A percentile compares a stretch with the other conserved stretches of the same genome.
phyloP scores from a whole-genome alignment of 2,113 vertebrate species.

The Seriola quinqueradiata region DNA sequence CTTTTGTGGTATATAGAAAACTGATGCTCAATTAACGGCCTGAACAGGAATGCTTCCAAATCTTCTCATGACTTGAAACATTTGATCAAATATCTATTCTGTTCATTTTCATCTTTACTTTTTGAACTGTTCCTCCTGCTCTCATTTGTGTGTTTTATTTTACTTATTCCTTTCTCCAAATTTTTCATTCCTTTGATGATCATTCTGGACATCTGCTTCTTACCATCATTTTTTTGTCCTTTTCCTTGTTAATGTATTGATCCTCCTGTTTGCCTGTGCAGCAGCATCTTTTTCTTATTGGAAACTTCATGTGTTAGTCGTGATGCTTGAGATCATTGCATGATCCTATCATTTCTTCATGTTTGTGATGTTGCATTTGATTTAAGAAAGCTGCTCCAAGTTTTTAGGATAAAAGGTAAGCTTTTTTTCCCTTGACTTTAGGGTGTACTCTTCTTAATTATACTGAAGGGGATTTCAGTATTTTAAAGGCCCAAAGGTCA shows the following conservation, averaged over 20 bases:
- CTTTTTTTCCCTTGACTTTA: neutral
- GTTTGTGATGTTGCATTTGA: neutral
- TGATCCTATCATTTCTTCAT: neutral
- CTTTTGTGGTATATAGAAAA: neutral
- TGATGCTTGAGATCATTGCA: neutral
- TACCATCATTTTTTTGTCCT: neutral
- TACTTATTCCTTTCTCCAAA: neutral
- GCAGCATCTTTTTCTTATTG: constrained; percentile 2
- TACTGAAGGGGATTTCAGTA: neutral
- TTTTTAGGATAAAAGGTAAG: constrained; percentile 3
- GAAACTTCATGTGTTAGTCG: constrained; percentile 5
- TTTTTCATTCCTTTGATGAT: neutral
- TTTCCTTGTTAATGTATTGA: constrained; percentile 1
- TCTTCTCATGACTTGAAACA: constrained; percentile 18
- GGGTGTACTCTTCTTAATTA: neutral
- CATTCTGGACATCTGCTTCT: neutral
- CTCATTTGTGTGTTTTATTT: neutral
- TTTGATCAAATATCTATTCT: constrained; percentile 8
- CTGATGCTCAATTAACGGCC: neutral
- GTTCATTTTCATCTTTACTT: constrained; percentile 19
- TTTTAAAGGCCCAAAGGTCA: constrained; percentile 11
- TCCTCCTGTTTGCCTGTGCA: neutral
- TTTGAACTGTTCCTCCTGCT: neutral
- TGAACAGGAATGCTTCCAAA: neutral
- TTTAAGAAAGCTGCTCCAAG: neutral